These are phyloP conservation scores for Geopemphigus sp. DNA, from an alignment of 1,140 invertebrate genomes.

Conservation along the genomic window DNA sequence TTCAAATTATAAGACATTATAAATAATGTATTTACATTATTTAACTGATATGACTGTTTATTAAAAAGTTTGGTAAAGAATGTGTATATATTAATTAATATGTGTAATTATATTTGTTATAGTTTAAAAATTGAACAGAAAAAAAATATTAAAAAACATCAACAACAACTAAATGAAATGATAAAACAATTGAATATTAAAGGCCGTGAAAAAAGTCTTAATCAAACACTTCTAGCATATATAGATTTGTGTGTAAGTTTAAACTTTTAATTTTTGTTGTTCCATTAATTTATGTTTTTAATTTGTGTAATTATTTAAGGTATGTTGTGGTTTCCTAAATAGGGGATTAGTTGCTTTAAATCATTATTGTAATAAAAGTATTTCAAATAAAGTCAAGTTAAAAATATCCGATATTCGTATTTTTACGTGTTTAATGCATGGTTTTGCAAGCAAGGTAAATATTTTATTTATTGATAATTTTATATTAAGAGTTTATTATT, in stretches of 20 bases:
- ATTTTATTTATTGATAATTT: background rate
- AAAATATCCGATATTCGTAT: constrained; percentile 26
- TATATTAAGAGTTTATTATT: background rate
- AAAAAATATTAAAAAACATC: constrained; percentile 11
- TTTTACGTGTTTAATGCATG: constrained; percentile 51
- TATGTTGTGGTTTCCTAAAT: constrained; percentile 50
- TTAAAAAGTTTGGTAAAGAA: too few species aligned
- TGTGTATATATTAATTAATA: too few species aligned
- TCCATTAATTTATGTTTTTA: background rate
- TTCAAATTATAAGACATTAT: background rate
- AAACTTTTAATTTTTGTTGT: background rate
- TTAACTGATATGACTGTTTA: too few species aligned
- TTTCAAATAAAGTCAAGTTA: constrained; percentile 38
- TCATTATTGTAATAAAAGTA: constrained; percentile 46
- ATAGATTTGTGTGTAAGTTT: constrained; percentile 51
- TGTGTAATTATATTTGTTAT: background rate
- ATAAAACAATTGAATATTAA: constrained; percentile 24
- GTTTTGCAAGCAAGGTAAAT: constrained; percentile 50
- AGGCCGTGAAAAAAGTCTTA: constrained; percentile 49
- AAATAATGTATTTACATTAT: too few species aligned
- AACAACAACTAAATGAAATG: constrained; percentile 15
- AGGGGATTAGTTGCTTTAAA: constrained; percentile 45
- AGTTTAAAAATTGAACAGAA: constrained; percentile 15
- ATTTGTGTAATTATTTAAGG: constrained; percentile 43
- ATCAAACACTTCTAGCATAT: constrained; percentile 50